These are phyloP conservation scores for Bembecia ichneumoniformis DNA, from an alignment of 2,888 invertebrate species.

Conservation along the genomic window DNA sequence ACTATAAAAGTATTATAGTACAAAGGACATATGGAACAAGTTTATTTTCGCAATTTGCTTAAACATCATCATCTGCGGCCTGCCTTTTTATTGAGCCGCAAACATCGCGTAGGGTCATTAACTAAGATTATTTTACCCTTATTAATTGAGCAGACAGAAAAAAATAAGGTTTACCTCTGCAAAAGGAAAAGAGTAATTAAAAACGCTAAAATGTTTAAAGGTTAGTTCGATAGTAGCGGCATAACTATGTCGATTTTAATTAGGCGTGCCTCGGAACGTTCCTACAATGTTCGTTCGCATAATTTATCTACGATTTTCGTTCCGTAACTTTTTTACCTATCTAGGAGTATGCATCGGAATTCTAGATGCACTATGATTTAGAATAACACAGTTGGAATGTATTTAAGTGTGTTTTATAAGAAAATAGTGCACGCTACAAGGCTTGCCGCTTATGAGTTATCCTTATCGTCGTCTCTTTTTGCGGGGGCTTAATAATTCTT, in stretches of 20 bases:
- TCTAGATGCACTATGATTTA: background rate
- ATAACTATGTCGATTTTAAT: background rate
- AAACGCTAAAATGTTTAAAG: background rate
- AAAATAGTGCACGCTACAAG: background rate
- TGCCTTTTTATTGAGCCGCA: background rate
- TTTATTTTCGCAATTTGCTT: too few species aligned
- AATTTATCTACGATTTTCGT: background rate
- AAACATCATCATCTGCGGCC: too few species aligned
- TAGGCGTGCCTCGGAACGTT: background rate
- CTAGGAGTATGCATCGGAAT: background rate
- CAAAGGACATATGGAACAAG: background rate
- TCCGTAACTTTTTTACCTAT: background rate
- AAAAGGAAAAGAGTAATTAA: background rate
- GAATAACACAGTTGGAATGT: background rate
- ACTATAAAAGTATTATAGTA: too few species aligned
- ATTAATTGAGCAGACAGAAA: background rate
- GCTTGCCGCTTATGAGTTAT: background rate
- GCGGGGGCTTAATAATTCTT: too few species aligned
- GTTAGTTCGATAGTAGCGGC: background rate
- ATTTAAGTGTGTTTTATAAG: background rate
- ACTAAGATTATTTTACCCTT: background rate
- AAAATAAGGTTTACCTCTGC: background rate
- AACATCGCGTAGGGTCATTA: background rate
- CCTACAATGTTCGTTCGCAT: background rate
- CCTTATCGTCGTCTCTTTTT: background rate